Evolutionary conservation across 1,140 invertebrate species (phyloP).

Genomic region (Diachasma alloeum): DNA sequence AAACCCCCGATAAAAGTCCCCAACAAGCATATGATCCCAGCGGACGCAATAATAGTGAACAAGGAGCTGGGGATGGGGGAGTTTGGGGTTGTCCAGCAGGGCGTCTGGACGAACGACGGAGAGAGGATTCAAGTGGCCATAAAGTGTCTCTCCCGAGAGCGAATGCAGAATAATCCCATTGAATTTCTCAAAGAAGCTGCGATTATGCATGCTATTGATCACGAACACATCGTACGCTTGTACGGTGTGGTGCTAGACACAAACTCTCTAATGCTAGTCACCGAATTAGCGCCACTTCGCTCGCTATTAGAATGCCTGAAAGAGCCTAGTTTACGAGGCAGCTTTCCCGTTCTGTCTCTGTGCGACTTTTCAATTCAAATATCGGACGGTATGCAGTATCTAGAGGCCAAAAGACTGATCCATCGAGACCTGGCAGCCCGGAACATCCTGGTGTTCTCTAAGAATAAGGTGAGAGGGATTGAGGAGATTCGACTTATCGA

Average conservation of each 20-base stretch:
- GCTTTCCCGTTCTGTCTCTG: conserved; percentile 88
- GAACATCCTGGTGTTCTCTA: conserved; percentile 95
- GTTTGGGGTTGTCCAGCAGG: conserved; percentile 97
- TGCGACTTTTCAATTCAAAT: conserved; percentile 95
- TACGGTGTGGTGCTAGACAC: conserved; percentile 96
- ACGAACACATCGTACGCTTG: conserved; percentile 95
- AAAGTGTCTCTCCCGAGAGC: conserved; percentile 92
- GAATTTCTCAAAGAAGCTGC: conserved; percentile 98
- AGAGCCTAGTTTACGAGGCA: conserved; percentile 85
- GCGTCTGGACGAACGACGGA: conserved; percentile 96
- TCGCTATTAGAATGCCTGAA: conserved; percentile 96
- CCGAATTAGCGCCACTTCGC: conserved; percentile 92
- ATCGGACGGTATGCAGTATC: conserved; percentile 95
- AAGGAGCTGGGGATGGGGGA: conserved; percentile 94
- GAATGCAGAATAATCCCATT: conserved; percentile 94
- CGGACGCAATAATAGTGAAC: conserved; percentile 91
- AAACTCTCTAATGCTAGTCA: conserved; percentile 95
- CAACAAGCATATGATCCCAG: conserved; percentile 94
- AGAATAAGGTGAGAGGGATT: conserved; percentile 92
- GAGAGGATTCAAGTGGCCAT: conserved; percentile 96
- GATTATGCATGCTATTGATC: conserved; percentile 97
- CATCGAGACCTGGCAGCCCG: conserved; percentile 93
- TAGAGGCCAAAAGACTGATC: conserved; percentile 92
- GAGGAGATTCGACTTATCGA: too few species aligned
- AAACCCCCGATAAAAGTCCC: conserved; percentile 70